phyloP scores from a whole-genome alignment of 2,888 invertebrate genomes.

The Sarcophaga rosellei region DNA sequence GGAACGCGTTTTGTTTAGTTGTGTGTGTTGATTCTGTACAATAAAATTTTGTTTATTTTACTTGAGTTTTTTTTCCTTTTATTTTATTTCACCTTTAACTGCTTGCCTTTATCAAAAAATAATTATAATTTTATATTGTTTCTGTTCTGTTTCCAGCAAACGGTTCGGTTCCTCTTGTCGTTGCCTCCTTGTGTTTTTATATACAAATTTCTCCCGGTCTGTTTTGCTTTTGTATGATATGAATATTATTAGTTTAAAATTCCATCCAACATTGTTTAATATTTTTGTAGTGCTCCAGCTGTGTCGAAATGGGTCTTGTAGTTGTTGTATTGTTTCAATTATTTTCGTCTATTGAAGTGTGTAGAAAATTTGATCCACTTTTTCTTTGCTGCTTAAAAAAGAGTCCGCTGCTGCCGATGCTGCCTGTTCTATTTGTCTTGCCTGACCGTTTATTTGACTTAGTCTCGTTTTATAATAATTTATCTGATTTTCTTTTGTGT shows the following conservation, averaged over 20 bases:
- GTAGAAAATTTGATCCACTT: constrained; percentile 49
- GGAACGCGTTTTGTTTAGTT: background rate
- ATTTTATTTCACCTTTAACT: constrained; percentile 58
- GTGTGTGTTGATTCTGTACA: constrained; percentile 19
- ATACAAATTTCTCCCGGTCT: constrained; percentile 21
- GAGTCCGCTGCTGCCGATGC: constrained; percentile 1
- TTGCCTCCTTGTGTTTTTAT: constrained; percentile 6
- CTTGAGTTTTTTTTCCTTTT: constrained; percentile 2
- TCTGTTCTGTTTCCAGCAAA: constrained; percentile 14
- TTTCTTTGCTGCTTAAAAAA: constrained; percentile 29
- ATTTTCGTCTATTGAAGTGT: constrained; percentile 3
- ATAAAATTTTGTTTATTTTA: constrained; percentile 57
- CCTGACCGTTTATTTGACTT: background rate
- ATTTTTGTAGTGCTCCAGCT: constrained; percentile 22
- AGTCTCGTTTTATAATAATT: constrained; percentile 5
- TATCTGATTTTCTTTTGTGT: background rate
- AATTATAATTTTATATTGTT: constrained; percentile 12
- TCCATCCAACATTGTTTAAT: constrained; percentile 37
- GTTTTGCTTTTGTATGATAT: constrained; percentile 19
- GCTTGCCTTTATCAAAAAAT: constrained; percentile 20
- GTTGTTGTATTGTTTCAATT: background rate
- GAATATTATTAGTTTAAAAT: constrained; percentile 40
- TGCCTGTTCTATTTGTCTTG: background rate
- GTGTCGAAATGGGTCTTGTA: background rate
- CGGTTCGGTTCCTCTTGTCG: background rate